Conservation (phyloP, 2,113 vertebrate genomes). For the Empidonax traillii region DNA sequence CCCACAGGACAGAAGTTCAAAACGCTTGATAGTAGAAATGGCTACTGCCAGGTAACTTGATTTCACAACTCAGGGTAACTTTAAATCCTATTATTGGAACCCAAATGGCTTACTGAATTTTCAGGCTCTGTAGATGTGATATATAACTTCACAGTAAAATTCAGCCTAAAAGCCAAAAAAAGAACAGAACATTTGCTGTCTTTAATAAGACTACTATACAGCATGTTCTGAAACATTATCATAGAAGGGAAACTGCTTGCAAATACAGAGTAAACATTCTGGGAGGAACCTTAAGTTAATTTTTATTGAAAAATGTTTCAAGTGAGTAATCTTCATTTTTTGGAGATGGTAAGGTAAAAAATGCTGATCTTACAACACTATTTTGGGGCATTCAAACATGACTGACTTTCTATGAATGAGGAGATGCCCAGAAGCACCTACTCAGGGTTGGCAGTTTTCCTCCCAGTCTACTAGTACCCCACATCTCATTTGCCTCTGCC, state of each 20-base stretch:
- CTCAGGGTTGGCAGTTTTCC: background rate
- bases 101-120: background rate
- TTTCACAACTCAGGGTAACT: background rate
- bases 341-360: too few species aligned
- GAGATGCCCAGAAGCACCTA: background rate
- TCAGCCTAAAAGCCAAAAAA: background rate
- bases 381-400: background rate
- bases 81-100: background rate
- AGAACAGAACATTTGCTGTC: background rate
- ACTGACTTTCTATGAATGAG: background rate
- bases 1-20: background rate
- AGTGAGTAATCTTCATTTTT: background rate
- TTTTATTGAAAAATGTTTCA: background rate
- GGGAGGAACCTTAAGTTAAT: background rate
- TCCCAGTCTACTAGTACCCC: background rate
- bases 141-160: background rate
- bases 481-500: background rate
- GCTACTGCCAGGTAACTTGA: background rate
- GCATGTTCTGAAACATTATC: background rate
- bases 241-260: background rate
- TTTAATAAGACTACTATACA: background rate
- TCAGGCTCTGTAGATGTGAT: background rate
- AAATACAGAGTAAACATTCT: background rate
- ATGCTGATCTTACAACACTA: background rate
- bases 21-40: background rate